Evolutionary conservation across 2,888 invertebrate species (phyloP).

Genomic region (Heterodera filipjevi): DNA sequence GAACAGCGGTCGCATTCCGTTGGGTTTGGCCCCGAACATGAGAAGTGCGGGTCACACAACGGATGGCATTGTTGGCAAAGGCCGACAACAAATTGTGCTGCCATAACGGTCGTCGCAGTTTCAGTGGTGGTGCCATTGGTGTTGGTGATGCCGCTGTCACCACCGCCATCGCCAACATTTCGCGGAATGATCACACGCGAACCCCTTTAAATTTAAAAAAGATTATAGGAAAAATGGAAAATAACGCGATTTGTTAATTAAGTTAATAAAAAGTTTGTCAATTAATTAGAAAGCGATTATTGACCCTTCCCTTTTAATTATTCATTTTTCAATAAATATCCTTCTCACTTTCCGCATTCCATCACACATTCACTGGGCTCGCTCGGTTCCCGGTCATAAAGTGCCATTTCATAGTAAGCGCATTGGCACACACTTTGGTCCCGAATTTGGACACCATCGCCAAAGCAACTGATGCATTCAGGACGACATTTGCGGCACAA

Average conservation of each 20-base stretch:
- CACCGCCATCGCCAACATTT: background rate
- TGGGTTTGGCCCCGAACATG: slow-evolving; percentile 42
- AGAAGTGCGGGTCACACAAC: slow-evolving; percentile 50
- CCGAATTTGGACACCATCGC: slow-evolving; percentile 28
- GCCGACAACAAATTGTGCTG: background rate
- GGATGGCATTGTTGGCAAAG: slow-evolving; percentile 41
- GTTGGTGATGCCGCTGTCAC: background rate
- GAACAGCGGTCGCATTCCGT: slow-evolving; percentile 46
- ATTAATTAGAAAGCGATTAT: too few relatives aligned
- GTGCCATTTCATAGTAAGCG: slow-evolving; percentile 28
- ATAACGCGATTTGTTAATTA: too few relatives aligned
- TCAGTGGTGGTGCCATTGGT: background rate
- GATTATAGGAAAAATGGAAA: too few relatives aligned
- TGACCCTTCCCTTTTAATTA: background rate
- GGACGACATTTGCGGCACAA: slow-evolving; percentile 47
- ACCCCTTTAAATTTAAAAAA: too few relatives aligned
- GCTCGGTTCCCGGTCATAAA: background rate
- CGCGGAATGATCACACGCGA: background rate
- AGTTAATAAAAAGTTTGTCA: too few relatives aligned
- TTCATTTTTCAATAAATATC: background rate
- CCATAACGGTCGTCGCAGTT: background rate
- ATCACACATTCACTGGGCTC: slow-evolving; percentile 22
- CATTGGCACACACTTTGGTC: slow-evolving; percentile 31
- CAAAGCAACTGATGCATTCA: slow-evolving; percentile 45
- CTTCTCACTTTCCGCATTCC: slow-evolving; percentile 40